Base-by-base conservation (phyloP, 2,797 vertebrate species). In the Eupleurogrammus muticus region DNA sequence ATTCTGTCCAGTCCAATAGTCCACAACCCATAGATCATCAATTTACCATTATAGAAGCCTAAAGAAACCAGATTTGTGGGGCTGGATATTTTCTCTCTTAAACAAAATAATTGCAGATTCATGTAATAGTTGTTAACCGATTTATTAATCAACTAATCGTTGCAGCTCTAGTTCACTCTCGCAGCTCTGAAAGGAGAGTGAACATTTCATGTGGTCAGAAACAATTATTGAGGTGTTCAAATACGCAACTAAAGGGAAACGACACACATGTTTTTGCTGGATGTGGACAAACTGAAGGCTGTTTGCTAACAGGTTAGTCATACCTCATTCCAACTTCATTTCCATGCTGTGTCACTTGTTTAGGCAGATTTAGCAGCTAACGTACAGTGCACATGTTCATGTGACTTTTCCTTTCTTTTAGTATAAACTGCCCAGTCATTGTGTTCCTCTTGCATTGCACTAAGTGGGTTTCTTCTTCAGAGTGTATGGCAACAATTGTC, bases 401-500 rank as follows among this genome's bases (percentile, higher is more conserved):
- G 8, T 46, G 36, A 32, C 8, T 5, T 44, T 36, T 42, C 3
- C 6, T 11, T 64, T 24, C 44, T 17, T 50, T 44, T 4, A n/a
- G n/a, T 42, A 17, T 17, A 38, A 32, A 13, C 8, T 23, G 14
- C 19, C n/a, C 35, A 28, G 21, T 52, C 16, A 35, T 47, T n/a
- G 34, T 69, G 14, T 24, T 40, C 17, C 6, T 46, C 21, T 19
- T 61, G 48, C 21, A 20, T 42, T 69, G 38, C 20, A 36, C 24
- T 34, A 8, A 52, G 16, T 14, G 35, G 38, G 28, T 53, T 65
- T 46, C 35, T 44, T 35, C 23, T 48, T 42, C 46, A 24, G 47
- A 38, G 8, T 35, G 67, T 58, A 75, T 78, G 28, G 28, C 28
- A 28, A 28, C 28, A 28, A 6, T 28, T 28, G 28, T 28, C 28